Evolutionary conservation across 2,113 vertebrate species (phyloP), one percentile per base, ranked within the genome.

Genomic region (Aythya baeri): DNA sequence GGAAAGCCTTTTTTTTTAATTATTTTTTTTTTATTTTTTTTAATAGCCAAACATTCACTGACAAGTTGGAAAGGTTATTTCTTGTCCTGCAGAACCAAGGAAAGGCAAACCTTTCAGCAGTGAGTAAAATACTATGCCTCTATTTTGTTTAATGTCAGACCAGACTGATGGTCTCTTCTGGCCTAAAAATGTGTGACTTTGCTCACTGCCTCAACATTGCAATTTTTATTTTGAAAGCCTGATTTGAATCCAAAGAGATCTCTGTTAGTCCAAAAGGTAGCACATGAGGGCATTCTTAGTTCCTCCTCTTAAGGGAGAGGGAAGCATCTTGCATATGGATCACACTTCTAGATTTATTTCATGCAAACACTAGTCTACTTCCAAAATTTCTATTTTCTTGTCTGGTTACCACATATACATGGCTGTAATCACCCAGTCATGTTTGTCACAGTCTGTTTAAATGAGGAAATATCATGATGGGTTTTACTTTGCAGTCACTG

Each of bases 401-500:
- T 46, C 63, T 74, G n/a, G 2, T 46, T 81, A 20, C n/a, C 52
- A 41, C 0, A 0, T 36, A 76, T 46, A 50, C 5, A 1, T 31
- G 65, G 7, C 46, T 83, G 7, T 2, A 63, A 81, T 91, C 36
- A 59, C 46, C 34, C 31, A 18, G 32, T 54, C 38, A 21, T 27
- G 44, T 46, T 66, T 49, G 7, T 22, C 41, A 57, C 34, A 31
- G 20, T 29, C 26, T 84, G 13, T 32, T 70, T 67, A 61, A 78
- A 38, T 14, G 34, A 89, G 31, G 49, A 82, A 65, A 38, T 79
- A 34, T 1, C 44, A 8, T 25, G 17, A 26, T 36, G 8, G 13
- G 2, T 25, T 95, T 92, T 81, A 17, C 36, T 73, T 49, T 89
- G n/a, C 8, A 14, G 26, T 70, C 7, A 70, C 38, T 75, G 27